phyloP scores from a whole-genome alignment of 2,888 invertebrate genomes.

The Sarcophaga variegata region DNA sequence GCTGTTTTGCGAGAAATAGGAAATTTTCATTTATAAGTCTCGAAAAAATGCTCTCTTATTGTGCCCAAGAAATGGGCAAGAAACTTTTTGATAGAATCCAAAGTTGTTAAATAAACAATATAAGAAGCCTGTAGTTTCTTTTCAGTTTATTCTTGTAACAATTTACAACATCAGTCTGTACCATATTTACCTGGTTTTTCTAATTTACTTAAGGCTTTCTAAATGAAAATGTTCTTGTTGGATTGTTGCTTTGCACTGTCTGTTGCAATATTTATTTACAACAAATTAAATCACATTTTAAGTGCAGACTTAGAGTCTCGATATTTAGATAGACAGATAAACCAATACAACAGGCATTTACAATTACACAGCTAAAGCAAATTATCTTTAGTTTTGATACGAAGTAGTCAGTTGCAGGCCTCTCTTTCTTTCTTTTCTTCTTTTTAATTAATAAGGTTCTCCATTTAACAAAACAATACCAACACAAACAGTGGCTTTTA shows the following conservation, averaged over 20 bases:
- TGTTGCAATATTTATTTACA: constrained; percentile 31
- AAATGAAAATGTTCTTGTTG: background rate
- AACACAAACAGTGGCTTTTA: background rate
- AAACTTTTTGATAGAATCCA: too few relatives aligned
- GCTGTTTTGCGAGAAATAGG: too few relatives aligned
- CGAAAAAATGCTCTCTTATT: too few relatives aligned
- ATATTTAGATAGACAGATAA: constrained; percentile 30
- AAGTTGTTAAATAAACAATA: too few relatives aligned
- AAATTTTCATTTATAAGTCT: too few relatives aligned
- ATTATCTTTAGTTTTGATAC: constrained; percentile 12
- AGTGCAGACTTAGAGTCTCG: constrained; percentile 42
- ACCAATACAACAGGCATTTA: background rate
- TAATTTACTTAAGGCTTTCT: background rate
- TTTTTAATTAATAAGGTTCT: background rate
- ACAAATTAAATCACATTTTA: constrained; percentile 51
- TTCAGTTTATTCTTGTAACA: background rate
- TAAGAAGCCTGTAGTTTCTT: too few relatives aligned
- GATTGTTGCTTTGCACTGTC: background rate
- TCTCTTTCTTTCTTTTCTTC: background rate
- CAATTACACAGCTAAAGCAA: background rate
- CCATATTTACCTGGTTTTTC: background rate
- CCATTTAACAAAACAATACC: background rate
- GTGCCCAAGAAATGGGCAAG: too few relatives aligned
- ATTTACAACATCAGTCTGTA: background rate
- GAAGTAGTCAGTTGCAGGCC: constrained; percentile 46